Percentiles rank a stretch among this genome's conserved stretches.
These are phyloP conservation scores for Polypedilum vanderplanki DNA, from an alignment of 1,140 invertebrate species.

Conservation along the genomic window DNA sequence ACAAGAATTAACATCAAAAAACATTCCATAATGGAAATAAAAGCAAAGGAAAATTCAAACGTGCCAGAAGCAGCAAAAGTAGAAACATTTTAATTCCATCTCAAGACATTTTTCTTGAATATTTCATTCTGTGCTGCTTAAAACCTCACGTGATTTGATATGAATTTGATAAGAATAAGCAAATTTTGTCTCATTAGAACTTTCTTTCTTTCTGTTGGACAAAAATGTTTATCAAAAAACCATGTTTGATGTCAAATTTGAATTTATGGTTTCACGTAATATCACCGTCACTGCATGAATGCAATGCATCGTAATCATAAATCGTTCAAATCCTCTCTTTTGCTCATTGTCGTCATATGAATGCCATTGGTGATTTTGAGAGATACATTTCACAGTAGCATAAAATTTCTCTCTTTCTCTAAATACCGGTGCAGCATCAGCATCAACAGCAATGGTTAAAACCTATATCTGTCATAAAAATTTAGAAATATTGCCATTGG, in stretches of 20 bases:
- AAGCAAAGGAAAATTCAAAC: background rate
- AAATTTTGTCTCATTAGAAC: background rate
- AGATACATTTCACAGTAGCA: background rate
- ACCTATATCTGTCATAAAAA: constrained; percentile 27
- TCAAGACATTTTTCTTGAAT: background rate
- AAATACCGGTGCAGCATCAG: too few relatives aligned
- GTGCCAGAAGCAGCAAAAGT: background rate
- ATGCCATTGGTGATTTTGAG: background rate
- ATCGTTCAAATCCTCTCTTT: constrained; percentile 27
- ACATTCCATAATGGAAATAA: background rate
- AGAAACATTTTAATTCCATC: background rate
- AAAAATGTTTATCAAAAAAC: background rate
- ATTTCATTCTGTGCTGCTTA: background rate
- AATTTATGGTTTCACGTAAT: background rate
- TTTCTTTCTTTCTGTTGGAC: too few relatives aligned
- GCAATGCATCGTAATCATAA: constrained; percentile 20
- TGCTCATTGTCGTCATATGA: background rate
- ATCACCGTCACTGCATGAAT: background rate
- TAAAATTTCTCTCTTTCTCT: constrained; percentile 6
- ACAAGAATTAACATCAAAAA: constrained; percentile 28
- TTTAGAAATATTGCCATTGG: constrained; percentile 16
- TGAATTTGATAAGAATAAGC: background rate
- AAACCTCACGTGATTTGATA: constrained; percentile 16
- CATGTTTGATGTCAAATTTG: constrained; percentile 11
- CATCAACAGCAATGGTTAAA: too few relatives aligned